phyloP scores from a whole-genome alignment of 2,113 vertebrate genomes.

The Cyprinus carpio region DNA sequence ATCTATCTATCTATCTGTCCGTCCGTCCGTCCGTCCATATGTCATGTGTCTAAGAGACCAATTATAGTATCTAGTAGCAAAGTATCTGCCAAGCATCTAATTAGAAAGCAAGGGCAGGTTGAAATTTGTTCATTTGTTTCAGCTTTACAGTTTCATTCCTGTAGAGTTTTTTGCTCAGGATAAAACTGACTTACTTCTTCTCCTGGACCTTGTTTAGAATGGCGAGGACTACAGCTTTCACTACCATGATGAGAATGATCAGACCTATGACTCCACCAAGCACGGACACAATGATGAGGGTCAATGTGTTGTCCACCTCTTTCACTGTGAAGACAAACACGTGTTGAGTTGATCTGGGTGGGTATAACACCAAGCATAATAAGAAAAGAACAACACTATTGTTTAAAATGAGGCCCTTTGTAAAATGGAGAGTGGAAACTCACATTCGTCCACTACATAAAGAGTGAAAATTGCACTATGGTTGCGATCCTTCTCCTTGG shows the following conservation, averaged over 20 bases:
- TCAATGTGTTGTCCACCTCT: constrained; percentile 88
- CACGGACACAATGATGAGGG: constrained; percentile 81
- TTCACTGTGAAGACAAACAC: constrained; percentile 77
- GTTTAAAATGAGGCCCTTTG: background rate
- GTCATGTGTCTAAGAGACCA: too few relatives aligned
- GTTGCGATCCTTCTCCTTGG: constrained; percentile 82
- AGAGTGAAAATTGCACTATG: constrained; percentile 83
- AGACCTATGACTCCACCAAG: constrained; percentile 89
- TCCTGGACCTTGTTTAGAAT: constrained; percentile 85
- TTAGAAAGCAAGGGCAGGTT: background rate
- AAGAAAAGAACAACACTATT: background rate
- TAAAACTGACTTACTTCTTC: constrained; percentile 85
- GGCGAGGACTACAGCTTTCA: constrained; percentile 86
- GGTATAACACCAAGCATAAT: background rate
- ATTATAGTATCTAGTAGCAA: too few relatives aligned
- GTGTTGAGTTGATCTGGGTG: background rate
- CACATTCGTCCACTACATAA: constrained; percentile 86
- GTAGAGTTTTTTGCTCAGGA: background rate
- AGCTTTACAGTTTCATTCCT: background rate
- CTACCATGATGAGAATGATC: constrained; percentile 83
- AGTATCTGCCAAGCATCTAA: too few relatives aligned
- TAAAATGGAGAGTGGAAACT: constrained; percentile 59
- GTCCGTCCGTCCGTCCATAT: background rate
- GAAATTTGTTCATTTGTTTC: background rate
- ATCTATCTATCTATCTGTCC: background rate